Evolutionary conservation across 1,140 invertebrate genomes (phyloP).

Genomic region (Bombus confusus): DNA sequence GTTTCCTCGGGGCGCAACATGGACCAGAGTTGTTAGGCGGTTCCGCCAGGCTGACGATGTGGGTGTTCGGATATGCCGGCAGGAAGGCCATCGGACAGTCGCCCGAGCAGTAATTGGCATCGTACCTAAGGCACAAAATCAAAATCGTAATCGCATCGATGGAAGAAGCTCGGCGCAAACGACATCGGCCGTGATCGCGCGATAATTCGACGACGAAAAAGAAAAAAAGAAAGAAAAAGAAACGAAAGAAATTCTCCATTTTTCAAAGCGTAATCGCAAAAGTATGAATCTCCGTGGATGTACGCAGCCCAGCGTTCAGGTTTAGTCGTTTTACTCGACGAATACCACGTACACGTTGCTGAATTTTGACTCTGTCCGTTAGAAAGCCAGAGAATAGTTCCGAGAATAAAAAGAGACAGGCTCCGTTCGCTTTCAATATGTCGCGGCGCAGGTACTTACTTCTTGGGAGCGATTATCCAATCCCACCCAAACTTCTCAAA

Average conservation of each 20-base stretch:
- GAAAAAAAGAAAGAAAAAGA: too few species aligned
- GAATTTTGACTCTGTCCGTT: too few species aligned
- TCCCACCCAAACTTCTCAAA: conserved; percentile 99
- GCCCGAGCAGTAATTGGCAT: conserved; percentile 98
- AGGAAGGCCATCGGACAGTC: conserved; percentile 96
- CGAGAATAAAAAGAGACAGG: too few species aligned
- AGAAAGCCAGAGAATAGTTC: background rate
- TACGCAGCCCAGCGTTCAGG: too few species aligned
- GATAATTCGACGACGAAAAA: too few species aligned
- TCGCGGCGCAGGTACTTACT: conserved; percentile 73
- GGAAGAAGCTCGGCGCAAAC: too few species aligned
- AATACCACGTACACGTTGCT: too few species aligned
- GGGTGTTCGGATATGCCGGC: conserved; percentile 96
- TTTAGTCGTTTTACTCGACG: too few species aligned
- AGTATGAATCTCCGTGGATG: too few species aligned
- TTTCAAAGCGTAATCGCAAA: too few species aligned
- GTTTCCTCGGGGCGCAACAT: conserved; percentile 94
- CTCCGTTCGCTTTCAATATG: background rate
- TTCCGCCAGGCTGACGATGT: conserved; percentile 90
- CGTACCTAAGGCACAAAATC: conserved; percentile 85
- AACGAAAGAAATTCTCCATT: too few species aligned
- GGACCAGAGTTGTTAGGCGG: conserved; percentile 89
- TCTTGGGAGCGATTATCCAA: conserved; percentile 98
- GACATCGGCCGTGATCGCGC: too few species aligned
- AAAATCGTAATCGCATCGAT: background rate